Base-by-base conservation (phyloP, 2,888 invertebrate species). In the Sesamia inferens region DNA sequence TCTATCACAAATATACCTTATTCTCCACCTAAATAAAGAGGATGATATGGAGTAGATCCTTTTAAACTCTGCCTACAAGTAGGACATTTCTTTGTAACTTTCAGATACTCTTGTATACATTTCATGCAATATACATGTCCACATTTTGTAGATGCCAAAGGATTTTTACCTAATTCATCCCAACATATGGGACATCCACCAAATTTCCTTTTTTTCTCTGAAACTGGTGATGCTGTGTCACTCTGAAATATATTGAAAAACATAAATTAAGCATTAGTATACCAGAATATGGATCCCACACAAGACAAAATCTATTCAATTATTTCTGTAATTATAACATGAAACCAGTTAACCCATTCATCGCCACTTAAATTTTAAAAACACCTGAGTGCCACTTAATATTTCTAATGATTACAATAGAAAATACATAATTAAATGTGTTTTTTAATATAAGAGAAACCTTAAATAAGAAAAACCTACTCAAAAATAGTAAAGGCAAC, bases 171-270 rank as follows among this genome's bases (percentile, higher is more conserved):
- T 39, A 94, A 73, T 64, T 87, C 85, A 31, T 94, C 94, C 86
- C 87, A 92, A 85, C 94, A 95, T 81, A 95, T 93, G 19, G 94
- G 91, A 77, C 94, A 95, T 6, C 88, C 84, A 19, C 92, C 93
- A 83, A 90, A 84, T 68, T 82, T 79, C 5, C 55, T 54, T 13
- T 24, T 55, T 14, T 48, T 77, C 5, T 31, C 31, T 24, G 42
- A 2, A 39, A 24, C 11, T 42, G 77, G 13, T 13, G 71, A 51
- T 55, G 57, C 39, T 44, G 76, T 19, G 55, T 42, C 51, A 58
- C 57, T 67, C 81, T 81, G 67, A 47, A 81, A 80, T 22, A 68
- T 51, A 54, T 47, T 13, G n/a, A 44, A 14, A 14, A 76, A 10
- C 4, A 47, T 24, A 48, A 31, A 48, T 48, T 51, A 51, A 51